Conservation (phyloP, 2,797 vertebrate species). For the Sarcoramphus papa region DNA sequence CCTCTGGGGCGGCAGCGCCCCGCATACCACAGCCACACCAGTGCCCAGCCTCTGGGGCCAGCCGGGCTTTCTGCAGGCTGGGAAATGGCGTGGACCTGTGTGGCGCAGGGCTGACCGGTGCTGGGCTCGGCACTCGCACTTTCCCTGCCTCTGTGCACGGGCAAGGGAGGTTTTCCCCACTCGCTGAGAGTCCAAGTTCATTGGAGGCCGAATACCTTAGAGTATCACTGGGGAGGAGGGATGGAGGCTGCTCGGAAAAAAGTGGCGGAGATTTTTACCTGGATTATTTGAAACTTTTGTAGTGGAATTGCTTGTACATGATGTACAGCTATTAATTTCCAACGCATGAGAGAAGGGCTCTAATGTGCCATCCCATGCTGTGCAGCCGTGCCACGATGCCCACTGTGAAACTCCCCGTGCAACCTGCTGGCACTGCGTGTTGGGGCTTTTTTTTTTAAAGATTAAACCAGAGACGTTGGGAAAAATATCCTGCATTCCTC, state of each 20-base stretch:
- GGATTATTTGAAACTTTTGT: neutral
- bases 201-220: neutral
- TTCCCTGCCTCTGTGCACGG: neutral
- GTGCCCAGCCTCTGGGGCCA: neutral
- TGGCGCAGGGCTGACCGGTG: neutral
- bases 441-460: neutral
- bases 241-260: neutral
- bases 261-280: neutral
- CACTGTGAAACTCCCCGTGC: neutral
- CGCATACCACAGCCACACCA: rapidly evolving
- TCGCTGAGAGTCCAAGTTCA: neutral
- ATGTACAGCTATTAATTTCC: neutral
- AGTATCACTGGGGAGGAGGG: neutral
- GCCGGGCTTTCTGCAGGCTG: neutral
- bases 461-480: neutral
- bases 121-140: rapidly evolving
- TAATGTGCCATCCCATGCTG: rapidly evolving
- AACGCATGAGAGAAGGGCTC: neutral
- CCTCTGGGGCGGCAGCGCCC: rapidly evolving
- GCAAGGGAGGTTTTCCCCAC: neutral
- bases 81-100: rapidly evolving
- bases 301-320: neutral
- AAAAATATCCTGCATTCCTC: neutral
- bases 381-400: rapidly evolving
- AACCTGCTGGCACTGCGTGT: neutral